These are phyloP conservation scores for Gavialis gangeticus DNA, from an alignment of 2,113 vertebrate genomes.

Conservation along the genomic window DNA sequence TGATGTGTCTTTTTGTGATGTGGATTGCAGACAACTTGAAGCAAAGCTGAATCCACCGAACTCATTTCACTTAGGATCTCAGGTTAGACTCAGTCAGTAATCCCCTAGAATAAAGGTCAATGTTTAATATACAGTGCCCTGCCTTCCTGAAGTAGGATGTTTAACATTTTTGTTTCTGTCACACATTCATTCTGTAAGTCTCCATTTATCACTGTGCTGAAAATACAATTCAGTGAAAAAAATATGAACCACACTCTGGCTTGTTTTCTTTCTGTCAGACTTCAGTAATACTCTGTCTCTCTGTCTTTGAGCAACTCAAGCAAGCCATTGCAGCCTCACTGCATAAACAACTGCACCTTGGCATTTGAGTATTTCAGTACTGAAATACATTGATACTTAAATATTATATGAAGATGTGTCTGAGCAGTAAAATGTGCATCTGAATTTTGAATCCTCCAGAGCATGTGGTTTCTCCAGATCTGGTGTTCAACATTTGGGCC, in stretches of 20 bases:
- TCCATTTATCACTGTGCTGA: conserved; percentile 55
- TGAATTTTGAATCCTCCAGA: not conserved
- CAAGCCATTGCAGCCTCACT: accelerated
- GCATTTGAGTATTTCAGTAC: accelerated
- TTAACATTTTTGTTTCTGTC: not conserved
- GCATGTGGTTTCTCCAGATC: not conserved
- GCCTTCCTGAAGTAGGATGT: not conserved
- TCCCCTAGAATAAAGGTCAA: not conserved
- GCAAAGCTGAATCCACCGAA: conserved; percentile 32
- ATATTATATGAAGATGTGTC: conserved; percentile 38
- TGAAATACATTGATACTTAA: not conserved
- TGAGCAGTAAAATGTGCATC: conserved; percentile 40
- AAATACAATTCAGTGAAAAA: conserved; percentile 24
- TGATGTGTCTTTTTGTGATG: not conserved
- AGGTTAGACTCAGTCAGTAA: conserved; percentile 37
- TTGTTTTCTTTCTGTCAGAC: conserved; percentile 18
- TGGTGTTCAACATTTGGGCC: not conserved
- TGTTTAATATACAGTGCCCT: not conserved
- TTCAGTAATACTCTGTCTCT: not conserved
- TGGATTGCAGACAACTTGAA: not conserved
- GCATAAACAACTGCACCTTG: accelerated
- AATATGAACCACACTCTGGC: not conserved
- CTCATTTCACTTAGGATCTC: not conserved
- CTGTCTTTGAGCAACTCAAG: conserved; percentile 3
- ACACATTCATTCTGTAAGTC: not conserved